These are phyloP conservation scores for Regulus satrapa DNA, from an alignment of 2,113 vertebrate genomes.

Conservation along the genomic window DNA sequence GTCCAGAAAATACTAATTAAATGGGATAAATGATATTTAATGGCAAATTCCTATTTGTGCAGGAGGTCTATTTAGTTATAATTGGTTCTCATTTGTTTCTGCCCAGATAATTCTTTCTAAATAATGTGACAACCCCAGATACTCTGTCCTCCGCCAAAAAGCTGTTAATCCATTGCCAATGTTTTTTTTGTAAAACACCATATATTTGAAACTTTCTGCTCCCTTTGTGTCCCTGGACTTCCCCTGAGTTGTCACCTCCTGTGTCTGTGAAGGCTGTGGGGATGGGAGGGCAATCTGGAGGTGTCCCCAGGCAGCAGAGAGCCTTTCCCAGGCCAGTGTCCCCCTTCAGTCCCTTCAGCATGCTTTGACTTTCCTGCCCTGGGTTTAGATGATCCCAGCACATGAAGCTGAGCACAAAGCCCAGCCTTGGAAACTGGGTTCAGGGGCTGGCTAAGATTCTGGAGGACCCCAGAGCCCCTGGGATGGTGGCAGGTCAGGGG, in stretches of 20 bases:
- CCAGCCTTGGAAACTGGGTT: neutral
- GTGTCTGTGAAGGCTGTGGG: accelerated
- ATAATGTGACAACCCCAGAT: conserved; percentile 44
- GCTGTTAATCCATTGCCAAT: neutral
- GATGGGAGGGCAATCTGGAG: neutral
- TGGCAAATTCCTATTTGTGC: conserved; percentile 74
- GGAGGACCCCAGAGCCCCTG: neutral
- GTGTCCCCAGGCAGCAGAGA: neutral
- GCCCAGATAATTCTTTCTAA: conserved; percentile 52
- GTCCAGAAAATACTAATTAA: conserved; percentile 80
- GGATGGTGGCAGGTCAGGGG: accelerated
- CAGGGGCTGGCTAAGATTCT: neutral
- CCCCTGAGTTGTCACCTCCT: neutral
- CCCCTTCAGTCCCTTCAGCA: accelerated
- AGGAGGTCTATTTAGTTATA: conserved; percentile 66
- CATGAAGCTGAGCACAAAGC: neutral
- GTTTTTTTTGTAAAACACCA: neutral
- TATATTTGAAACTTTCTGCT: neutral
- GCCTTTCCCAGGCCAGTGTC: neutral
- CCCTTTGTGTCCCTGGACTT: neutral
- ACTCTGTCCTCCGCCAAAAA: neutral
- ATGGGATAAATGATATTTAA: conserved; percentile 78
- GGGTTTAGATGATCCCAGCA: neutral
- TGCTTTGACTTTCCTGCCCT: neutral
- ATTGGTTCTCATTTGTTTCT: conserved; percentile 75